Percentiles rank a stretch among this genome's conserved stretches.
phyloP scores from a whole-genome alignment of 2,888 invertebrate species.

The Cecidostiba fungosa region DNA sequence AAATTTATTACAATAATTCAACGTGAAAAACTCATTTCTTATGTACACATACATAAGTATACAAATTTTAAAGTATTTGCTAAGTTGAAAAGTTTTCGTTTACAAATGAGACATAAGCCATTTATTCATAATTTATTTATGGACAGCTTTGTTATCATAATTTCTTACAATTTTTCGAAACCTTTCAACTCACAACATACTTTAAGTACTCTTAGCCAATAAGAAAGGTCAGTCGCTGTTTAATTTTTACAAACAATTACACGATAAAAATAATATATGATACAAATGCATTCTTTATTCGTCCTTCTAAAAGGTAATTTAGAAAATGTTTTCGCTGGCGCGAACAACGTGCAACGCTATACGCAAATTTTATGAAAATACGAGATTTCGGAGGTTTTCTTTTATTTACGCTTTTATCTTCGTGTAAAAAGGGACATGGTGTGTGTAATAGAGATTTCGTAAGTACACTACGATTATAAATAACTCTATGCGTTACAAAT shows the following conservation, averaged over 20 bases:
- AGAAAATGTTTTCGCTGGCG: conserved; percentile 45
- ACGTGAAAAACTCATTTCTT: conserved; percentile 28
- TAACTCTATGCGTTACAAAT: conserved; percentile 55
- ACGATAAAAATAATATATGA: conserved; percentile 9
- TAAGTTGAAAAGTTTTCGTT: conserved; percentile 34
- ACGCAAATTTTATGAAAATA: conserved; percentile 49
- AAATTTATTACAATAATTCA: conserved; percentile 26
- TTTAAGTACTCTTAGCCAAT: conserved; percentile 57
- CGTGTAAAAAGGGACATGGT: conserved; percentile 52
- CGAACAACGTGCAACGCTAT: conserved; percentile 44
- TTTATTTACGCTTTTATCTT: conserved; percentile 33
- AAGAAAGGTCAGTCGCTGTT: conserved; percentile 47
- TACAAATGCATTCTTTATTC: conserved; percentile 40
- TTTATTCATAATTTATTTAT: conserved; percentile 23
- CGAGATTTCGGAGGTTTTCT: conserved; percentile 38
- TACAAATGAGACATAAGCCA: conserved; percentile 13
- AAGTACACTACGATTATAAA: conserved; percentile 61
- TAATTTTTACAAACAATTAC: conserved; percentile 31
- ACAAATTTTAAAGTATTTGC: conserved; percentile 27
- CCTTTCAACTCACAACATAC: conserved; percentile 49
- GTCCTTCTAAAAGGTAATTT: not conserved
- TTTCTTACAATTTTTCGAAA: conserved; percentile 24
- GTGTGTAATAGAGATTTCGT: conserved; percentile 52
- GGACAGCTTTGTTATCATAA: conserved; percentile 1
- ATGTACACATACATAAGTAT: conserved; percentile 18